Evolutionary conservation across 2,113 vertebrate species (phyloP), one percentile per base, ranked within the genome.

Genomic region (Xiphorhynchus elegans): DNA sequence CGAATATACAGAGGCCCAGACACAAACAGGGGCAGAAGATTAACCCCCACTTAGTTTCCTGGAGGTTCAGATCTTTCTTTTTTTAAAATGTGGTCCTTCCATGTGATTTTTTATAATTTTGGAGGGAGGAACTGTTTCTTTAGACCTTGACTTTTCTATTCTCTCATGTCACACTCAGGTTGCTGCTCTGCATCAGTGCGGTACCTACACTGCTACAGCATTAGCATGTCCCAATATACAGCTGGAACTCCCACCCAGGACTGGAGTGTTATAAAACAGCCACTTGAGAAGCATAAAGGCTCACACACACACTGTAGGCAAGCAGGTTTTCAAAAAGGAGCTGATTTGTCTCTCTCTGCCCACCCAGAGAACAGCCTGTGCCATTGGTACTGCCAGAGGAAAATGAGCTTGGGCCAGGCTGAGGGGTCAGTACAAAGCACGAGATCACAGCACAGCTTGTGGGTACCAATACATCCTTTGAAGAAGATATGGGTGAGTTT

Each of bases 1-100:
- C 52, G 78, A 92, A 87, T 68, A 81, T 75, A 84, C 33, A 88
- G 40, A 88, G 13, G 53, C 40, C 85, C 79, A 95, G 72, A 94
- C 55, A 74, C 16, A 90, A 20, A 44, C 58, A 47, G 10, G 31
- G 55, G 23, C 60, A 92, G 80, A 69, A 93, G 66, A 96, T 73
- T 47, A 86, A 86, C 17, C 17, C 53, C 10, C 46, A 33, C 37
- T 79, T 19, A 7, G 49, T 44, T 60, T 33, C 58, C 40, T 80
- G 37, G 20, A 73, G n/a, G 21, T 44, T 82, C 56, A 25, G 9
- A n/a, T 25, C 21, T 44, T 62, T 39, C 10, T 53, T 44, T 70
- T 64, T 64, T 50, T 23, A 10, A 28, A 56, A 63, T 10, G 39
- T 24, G 9, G 37, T 59, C 15, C 55, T 69, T 28, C 3, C 9